Evolutionary conservation across 1,140 invertebrate genomes (phyloP).

Genomic region (Alviniconcha marisindica): DNA sequence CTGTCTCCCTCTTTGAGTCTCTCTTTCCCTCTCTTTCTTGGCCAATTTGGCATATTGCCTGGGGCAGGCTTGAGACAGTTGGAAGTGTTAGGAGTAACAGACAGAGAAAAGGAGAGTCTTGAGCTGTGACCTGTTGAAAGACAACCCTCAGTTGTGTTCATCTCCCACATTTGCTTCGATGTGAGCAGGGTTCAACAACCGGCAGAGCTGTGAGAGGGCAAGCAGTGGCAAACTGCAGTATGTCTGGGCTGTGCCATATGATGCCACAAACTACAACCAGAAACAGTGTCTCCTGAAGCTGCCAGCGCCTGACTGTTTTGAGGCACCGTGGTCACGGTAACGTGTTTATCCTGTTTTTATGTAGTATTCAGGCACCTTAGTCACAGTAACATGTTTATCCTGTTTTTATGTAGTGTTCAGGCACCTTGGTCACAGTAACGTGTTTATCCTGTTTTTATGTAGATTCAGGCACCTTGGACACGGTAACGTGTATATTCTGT

Average conservation of each 20-base stretch:
- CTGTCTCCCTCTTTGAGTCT: not conserved
- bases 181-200: conserved; percentile 59
- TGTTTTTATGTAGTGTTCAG: conserved; percentile 50
- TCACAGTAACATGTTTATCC: conserved; percentile 60
- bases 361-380: conserved; percentile 68
- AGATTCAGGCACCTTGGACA: conserved; percentile 72
- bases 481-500: conserved; percentile 52
- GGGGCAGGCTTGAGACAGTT: no score
- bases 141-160: no score
- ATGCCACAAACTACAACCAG: conserved; percentile 54
- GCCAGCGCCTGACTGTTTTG: conserved; percentile 63
- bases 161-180: no score
- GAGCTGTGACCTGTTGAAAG: no score
- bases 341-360: not conserved
- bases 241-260: conserved; percentile 72
- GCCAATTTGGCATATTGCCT: no score
- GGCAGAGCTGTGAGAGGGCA: conserved; percentile 55
- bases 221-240: conserved; percentile 54
- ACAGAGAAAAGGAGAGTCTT: not conserved
- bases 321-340: conserved; percentile 73
- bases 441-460: not conserved
- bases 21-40: not conserved
- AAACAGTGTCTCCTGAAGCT: conserved; percentile 71
- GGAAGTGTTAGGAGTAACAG: no score
- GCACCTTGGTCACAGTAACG: conserved; percentile 72